A percentile compares a stretch with the other conserved stretches of the same genome.
These are phyloP conservation scores for Sinohyriopsis cumingii DNA, from an alignment of 2,888 invertebrate genomes.

Conservation along the genomic window DNA sequence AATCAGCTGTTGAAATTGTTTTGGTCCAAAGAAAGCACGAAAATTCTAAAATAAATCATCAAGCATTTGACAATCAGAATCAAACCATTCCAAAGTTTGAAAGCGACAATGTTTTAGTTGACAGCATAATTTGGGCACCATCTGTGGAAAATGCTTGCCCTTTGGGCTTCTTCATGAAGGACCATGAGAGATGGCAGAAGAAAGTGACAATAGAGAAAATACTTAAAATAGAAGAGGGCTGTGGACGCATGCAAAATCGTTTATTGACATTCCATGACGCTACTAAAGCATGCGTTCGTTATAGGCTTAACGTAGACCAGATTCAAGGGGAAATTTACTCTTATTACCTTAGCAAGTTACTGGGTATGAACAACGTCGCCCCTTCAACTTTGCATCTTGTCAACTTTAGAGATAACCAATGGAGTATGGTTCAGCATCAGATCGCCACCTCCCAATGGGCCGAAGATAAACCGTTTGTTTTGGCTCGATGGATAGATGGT, in stretches of 20 bases:
- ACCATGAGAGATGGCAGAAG: constrained; percentile 78
- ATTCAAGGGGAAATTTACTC: constrained; percentile 93
- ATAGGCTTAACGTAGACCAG: constrained; percentile 90
- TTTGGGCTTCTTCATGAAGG: constrained; percentile 31
- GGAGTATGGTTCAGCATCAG: constrained; percentile 75
- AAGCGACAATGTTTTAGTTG: too few relatives aligned
- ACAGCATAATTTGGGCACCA: too few relatives aligned
- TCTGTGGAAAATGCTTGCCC: constrained; percentile 44
- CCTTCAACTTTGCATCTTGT: constrained; percentile 83
- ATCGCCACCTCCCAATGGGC: constrained; percentile 86
- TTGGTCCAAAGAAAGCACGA: too few relatives aligned
- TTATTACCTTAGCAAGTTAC: constrained; percentile 84
- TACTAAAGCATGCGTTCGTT: constrained; percentile 85
- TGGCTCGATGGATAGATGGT: constrained; percentile 79
- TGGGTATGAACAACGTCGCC: constrained; percentile 82
- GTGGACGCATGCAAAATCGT: constrained; percentile 91
- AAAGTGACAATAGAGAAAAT: constrained; percentile 75
- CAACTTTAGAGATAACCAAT: constrained; percentile 71
- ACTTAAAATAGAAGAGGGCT: constrained; percentile 84
- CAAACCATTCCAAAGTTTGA: too few relatives aligned
- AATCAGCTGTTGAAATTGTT: too few relatives aligned
- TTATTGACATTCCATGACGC: constrained; percentile 85
- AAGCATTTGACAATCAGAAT: too few relatives aligned
- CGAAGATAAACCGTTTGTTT: constrained; percentile 83
- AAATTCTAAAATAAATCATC: too few relatives aligned